Evolutionary conservation across 2,888 invertebrate species (phyloP), one percentile per base, ranked within the genome.

Genomic region (Gymnosoma rotundatum): DNA sequence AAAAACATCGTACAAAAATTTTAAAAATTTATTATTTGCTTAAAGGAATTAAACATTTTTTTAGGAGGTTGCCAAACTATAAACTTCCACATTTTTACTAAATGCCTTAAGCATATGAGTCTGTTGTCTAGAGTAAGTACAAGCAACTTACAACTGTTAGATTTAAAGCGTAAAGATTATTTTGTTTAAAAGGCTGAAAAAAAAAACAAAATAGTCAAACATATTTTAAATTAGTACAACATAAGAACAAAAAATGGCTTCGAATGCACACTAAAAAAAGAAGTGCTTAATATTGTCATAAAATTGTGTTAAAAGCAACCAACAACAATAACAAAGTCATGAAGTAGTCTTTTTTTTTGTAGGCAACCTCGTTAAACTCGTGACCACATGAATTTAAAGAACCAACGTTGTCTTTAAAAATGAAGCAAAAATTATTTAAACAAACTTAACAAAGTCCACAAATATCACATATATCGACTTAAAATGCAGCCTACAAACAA

Each of bases 341-440:
- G 78, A 67, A 45, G 58, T 38, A 25, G 54, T 73, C 18, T 8
- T 4, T 56, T 2, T 52, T 52, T 45, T 2, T 63, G 18, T 56
- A 8, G 9, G 5, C n/a, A 67, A 52, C 12, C 18, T 42, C 48
- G 8, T 20, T 36, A 58, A 78, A 78, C n/a, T 83, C 78, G 83
- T 83, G 73, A 83, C 76, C 45, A 66, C 60, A 82, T 76, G 76
- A 72, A 54, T 76, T 75, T 73, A 52, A 42, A 45, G 45, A 36
- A 20, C 0, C 21, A 32, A 32, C 14, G 6, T 25, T 20, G 45
- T 32, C 64, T 64, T 38, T 21, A 2, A 52, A 63, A 54, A n/a
- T n/a, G 5, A 52, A 54, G 32, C 20, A 78, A 63, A 70, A 45
- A 45, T 63, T 70, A 78, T 70, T 63, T 36, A 78, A 78, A 78